Conservation (phyloP, 2,888 invertebrate genomes). For the Steinernema carpocapsae region DNA sequence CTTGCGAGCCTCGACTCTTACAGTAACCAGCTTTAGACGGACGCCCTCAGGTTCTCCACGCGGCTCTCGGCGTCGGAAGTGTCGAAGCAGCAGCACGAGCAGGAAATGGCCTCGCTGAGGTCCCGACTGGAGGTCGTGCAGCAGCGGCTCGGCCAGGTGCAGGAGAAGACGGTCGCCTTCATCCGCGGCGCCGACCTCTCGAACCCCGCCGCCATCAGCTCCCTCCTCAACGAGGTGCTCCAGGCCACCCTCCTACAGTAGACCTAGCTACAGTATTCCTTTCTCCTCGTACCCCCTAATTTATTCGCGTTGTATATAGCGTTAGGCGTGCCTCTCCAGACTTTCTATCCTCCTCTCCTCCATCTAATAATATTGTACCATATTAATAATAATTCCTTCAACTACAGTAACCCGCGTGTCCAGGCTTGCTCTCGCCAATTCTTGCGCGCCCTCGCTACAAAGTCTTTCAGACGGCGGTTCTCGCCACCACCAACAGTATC, state of each 20-base stretch:
- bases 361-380: conserved; percentile 26
- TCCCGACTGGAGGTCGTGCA: conserved; percentile 23
- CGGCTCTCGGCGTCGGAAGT: conserved; percentile 14
- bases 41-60: conserved; percentile 25
- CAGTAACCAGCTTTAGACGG: neutral
- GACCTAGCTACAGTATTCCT: conserved; percentile 17
- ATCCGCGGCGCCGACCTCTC: conserved; percentile 31
- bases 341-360: conserved; percentile 23
- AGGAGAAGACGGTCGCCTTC: conserved; percentile 28
- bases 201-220: conserved; percentile 24
- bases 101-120: neutral
- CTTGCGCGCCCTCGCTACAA: conserved; percentile 17
- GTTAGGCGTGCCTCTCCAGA: conserved; percentile 31
- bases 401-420: conserved; percentile 5
- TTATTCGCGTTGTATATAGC: conserved; percentile 34
- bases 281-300: neutral
- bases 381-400: conserved; percentile 15
- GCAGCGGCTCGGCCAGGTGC: conserved; percentile 17
- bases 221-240: conserved; percentile 29
- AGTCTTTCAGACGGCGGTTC: conserved; percentile 27
- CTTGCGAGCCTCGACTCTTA: too few species aligned
- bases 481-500: conserved; percentile 17
- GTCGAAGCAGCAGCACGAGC: conserved; percentile 21
- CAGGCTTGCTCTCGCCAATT: neutral
- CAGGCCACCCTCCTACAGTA: conserved; percentile 22